phyloP scores from a whole-genome alignment of 2,113 vertebrate species.

The Pandion haliaetus region DNA sequence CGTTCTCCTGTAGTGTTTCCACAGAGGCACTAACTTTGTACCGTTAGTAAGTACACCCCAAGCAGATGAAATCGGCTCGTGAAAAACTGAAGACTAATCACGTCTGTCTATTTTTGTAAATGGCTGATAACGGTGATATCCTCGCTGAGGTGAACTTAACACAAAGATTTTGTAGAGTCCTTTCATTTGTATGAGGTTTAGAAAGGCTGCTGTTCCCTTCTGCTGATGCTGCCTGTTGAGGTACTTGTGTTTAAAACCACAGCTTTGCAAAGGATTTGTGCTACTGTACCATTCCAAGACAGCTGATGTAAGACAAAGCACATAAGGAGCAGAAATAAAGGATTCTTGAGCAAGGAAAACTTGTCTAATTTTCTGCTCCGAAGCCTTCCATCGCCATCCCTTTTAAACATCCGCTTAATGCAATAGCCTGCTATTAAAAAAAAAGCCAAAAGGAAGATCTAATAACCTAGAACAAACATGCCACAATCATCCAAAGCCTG shows the following conservation, averaged over 20 bases:
- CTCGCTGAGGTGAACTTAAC: not conserved
- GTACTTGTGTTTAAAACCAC: not conserved
- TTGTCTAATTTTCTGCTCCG: not conserved
- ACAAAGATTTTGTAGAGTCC: not conserved
- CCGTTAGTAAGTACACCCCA: not conserved
- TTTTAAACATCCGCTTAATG: not conserved
- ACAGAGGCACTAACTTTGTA: not conserved
- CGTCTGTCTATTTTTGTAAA: not conserved
- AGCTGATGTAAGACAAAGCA: not conserved
- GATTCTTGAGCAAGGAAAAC: not conserved
- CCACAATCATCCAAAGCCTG: not conserved
- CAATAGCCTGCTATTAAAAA: not conserved
- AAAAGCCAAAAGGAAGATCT: not conserved
- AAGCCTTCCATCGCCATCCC: not conserved
- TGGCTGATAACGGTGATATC: not conserved
- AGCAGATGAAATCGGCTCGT: not conserved
- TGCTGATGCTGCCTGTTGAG: not conserved
- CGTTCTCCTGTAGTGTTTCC: not conserved
- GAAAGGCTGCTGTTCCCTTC: not conserved
- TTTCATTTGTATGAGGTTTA: not conserved
- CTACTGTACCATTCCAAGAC: not conserved
- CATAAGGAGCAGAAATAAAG: slow-evolving; percentile 8
- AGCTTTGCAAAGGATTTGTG: not conserved
- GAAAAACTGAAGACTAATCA: not conserved
- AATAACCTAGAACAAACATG: not conserved